Base-by-base conservation (phyloP, 2,888 invertebrate species). In the Trichopoda pennipes region DNA sequence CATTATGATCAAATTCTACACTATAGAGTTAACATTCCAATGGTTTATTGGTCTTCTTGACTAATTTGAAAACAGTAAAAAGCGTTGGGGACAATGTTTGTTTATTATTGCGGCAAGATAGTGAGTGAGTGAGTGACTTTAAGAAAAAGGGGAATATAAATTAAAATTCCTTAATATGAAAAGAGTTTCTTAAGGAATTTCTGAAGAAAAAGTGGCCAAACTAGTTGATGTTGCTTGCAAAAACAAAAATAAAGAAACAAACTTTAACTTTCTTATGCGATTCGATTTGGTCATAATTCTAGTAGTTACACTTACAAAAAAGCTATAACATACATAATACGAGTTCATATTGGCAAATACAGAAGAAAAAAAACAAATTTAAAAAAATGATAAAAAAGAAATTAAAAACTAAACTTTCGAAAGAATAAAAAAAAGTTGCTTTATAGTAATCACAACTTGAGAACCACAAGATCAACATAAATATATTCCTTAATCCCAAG, bases 131-230 rank as follows among this genome's bases (percentile, higher is more conserved):
- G 17, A 28, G 28, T 28, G 28, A 56, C 44, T 44, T 19, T 3
- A 17, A 75, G n/a, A 10, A 66, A 75, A 68, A 49, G 66, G 56
- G 64, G 74, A 75, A 64, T 75, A 58, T 38, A 51, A 49, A 58
- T 75, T 75, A 51, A 75, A 66, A 75, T 75, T 66, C 74, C 66
- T 60, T 44, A 28, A 38, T 9, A 21, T 38, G 28, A 68, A 66
- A 75, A 38, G 58, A 23, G 66, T 38, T 66, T 2, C 12, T 19
- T 7, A 49, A n/a, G 76, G 63, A 77, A 69, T 77, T 77, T 77
- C 76, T 55, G 16, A 47, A 55, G 76, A 63, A 77, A 77, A 28
- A 77, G 63, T 69, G 38, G 42, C 10, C 19, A 38, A 77, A 77
- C 76, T 17, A 63, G 76, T 77, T 77, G 12, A 19, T 23, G 21